Conservation (phyloP, 2,113 vertebrate genomes). For the Eublepharis macularius region DNA sequence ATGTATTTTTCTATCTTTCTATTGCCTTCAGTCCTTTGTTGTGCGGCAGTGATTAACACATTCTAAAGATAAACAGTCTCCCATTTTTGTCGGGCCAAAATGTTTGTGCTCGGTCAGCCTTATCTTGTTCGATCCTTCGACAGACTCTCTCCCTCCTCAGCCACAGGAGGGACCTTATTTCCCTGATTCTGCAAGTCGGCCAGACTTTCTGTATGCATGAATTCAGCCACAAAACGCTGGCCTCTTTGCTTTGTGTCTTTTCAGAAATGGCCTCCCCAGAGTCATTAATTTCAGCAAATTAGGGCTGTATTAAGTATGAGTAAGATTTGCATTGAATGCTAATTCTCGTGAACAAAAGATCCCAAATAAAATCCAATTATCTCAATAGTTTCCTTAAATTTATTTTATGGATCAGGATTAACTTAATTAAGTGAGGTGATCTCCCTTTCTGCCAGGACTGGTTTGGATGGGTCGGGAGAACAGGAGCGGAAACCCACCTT, state of each 20-base stretch:
- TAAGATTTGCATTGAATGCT: background rate
- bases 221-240: background rate
- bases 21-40: background rate
- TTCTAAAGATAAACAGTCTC: background rate
- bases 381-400: conserved; percentile 25
- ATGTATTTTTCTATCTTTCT: background rate
- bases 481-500: conserved; percentile 1
- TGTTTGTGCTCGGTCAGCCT: background rate
- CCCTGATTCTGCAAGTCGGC: background rate
- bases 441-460: conserved; percentile 23
- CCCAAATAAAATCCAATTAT: background rate
- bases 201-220: background rate
- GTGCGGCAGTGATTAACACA: background rate
- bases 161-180: background rate
- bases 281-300: accelerated
- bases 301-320: background rate
- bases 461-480: conserved; percentile 30
- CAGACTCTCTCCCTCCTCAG: background rate
- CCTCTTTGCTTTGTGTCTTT: background rate
- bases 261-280: background rate
- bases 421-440: background rate
- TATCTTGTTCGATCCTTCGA: background rate
- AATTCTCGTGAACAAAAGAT: background rate
- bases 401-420: conserved; percentile 24
- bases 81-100: background rate